Evolutionary conservation across 2,888 invertebrate genomes (phyloP), one percentile per base, ranked within the genome.

Genomic region (Acrocyrtus sp.): DNA sequence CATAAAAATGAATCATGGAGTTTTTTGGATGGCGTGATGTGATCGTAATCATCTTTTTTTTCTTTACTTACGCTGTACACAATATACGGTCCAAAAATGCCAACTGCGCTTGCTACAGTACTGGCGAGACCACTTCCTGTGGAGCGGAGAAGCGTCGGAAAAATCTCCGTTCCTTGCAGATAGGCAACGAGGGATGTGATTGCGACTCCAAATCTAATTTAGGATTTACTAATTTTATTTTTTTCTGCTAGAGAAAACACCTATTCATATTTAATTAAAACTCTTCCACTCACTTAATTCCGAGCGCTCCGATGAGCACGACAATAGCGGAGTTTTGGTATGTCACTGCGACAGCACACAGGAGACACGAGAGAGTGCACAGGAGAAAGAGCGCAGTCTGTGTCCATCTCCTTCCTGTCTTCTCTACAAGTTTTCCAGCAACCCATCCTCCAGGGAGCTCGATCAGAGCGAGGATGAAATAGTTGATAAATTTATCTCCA

Each of bases 141-240:
- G 81, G 90, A 89, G 22, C 91, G 85, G 39, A 90, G 84, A 78
- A 88, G 88, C 0, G 90, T 72, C 8, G 90, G 90, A 82, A 89
- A 90, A 22, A 89, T 85, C 83, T 90, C 90, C 83, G 90, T 86
- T 66, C 88, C 87, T 76, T 90, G 87, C 58, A 90, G 84, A 81
- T 87, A 88, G 24, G 87, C 87, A 19, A 87, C 85, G 80, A 89
- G 89, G 82, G 88, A 89, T 4, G 87, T 85, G 26, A 88, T 82
- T 3, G 88, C 87, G 63, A 87, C 70, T 12, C 67, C 74, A 24
- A n/a, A n/a, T n/a, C n/a, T n/a, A n/a, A n/a, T n/a, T n/a, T n/a
- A n/a, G n/a, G n/a, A n/a, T n/a, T n/a, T n/a, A n/a, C n/a, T n/a
- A n/a, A n/a, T n/a, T n/a, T n/a, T n/a, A n/a, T n/a, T n/a, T n/a